phyloP scores from a whole-genome alignment of 2,888 invertebrate species.

The Hirtodrosophila histrioides region DNA sequence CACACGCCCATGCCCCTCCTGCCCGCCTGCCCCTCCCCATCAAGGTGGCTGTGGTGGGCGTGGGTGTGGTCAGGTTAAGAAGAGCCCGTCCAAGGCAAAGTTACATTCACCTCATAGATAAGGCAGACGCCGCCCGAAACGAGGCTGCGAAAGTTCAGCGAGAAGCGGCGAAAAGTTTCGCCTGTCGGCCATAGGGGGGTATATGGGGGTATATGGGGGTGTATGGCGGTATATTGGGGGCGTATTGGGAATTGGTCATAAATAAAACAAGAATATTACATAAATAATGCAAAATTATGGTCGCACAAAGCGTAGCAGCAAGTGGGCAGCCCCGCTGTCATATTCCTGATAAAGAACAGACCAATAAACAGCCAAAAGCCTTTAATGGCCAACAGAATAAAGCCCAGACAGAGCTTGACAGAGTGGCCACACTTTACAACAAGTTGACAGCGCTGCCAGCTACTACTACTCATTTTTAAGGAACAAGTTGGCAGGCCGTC shows the following conservation, averaged over 20 bases:
- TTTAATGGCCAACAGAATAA: no score
- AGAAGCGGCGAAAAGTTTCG: conserved; percentile 32
- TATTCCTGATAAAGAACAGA: conserved; percentile 25
- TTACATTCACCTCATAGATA: conserved; percentile 29
- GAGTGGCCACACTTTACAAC: neutral
- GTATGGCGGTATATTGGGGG: neutral
- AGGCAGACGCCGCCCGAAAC: conserved; percentile 5
- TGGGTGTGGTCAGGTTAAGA: conserved; percentile 10
- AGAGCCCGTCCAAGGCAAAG: neutral
- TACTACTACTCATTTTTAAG: neutral
- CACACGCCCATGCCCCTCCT: conserved; percentile 4
- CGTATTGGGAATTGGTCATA: conserved; percentile 63
- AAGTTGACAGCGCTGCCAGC: conserved; percentile 14
- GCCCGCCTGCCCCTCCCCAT: no score
- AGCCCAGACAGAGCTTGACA: neutral
- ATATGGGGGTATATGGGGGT: neutral
- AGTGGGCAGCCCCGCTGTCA: conserved; percentile 43
- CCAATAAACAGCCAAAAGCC: neutral
- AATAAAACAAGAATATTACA: conserved; percentile 68
- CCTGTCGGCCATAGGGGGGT: neutral
- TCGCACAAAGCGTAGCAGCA: conserved; percentile 21
- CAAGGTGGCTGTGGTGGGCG: conserved; percentile 1
- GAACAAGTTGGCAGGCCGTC: neutral
- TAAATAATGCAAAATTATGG: conserved; percentile 71
- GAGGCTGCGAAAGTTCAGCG: conserved; percentile 26